Evolutionary conservation across 2,888 invertebrate genomes (phyloP), one percentile per base, ranked within the genome.

Genomic region (Pteria penguin): DNA sequence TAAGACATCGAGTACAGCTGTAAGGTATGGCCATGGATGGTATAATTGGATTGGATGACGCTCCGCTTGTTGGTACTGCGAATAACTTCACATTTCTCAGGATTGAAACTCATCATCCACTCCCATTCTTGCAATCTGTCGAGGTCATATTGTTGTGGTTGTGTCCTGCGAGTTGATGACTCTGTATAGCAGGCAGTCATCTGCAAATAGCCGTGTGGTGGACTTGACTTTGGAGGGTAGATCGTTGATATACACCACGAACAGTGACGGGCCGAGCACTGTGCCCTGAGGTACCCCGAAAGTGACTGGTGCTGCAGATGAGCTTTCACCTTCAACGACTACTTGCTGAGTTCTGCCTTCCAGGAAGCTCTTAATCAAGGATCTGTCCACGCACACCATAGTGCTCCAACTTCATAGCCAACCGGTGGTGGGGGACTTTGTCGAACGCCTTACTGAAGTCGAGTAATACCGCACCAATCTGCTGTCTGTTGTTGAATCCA

Each of bases 231-330:
- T 33, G 3, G 24, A 45, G 26, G 78, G 82, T 1, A 74, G 68
- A 52, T 82, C 82, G 45, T 82, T 78, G 26, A 82, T 80, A 58
- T 45, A 78, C 24, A 75, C 8, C 4, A 82, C 66, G 67, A 80
- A 80, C 36, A 82, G 63, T n/a, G 65, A 14, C 14, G 71, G 78
- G 14, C 78, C 75, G 1, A 78, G 66, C 14, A 80, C 78, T 4
- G 75, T 63, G 0, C 80, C 78, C 52, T 75, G 79, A 2, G 72
- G 80, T 18, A 78, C 75, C 4, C 76, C 76, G 14, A 76, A 73
- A 14, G 58, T 62, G 14, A 62, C 8, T n/a, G 57, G n/a, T 57
- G 22, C n/a, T 14, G 11, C 22, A 22, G 24, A n/a, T 57, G 22
- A n/a, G n/a, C n/a, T 14, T 22, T 57, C n/a, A 8, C 57, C 57